Percentiles rank a stretch among this genome's conserved stretches.
Conservation (phyloP, 2,888 invertebrate species). For the Pachycephus smyrnensis region DNA sequence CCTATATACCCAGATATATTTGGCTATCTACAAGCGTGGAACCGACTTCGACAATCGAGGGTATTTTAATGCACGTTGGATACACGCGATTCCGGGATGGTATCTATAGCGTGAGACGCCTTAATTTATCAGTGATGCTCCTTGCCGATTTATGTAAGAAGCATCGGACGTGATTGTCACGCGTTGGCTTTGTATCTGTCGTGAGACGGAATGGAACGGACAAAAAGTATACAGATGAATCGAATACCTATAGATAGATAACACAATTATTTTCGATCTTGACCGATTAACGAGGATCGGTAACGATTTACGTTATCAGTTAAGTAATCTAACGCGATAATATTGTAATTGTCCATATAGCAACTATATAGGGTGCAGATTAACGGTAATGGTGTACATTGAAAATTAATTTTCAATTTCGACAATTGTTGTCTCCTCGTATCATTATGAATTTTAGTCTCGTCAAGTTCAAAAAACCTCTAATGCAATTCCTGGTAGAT, state of each 20-base stretch:
- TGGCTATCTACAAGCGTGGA: not conserved
- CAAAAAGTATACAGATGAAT: not conserved
- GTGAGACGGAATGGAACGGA: not conserved
- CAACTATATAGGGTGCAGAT: no score
- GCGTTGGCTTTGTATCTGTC: not conserved
- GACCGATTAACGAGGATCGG: not conserved
- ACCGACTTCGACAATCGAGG: not conserved
- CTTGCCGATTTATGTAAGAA: not conserved
- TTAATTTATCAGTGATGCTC: not conserved
- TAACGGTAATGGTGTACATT: no score
- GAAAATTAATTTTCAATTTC: no score
- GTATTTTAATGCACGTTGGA: not conserved
- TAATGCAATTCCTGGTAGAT: not conserved
- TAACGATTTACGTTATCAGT: not conserved
- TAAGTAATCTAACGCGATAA: not conserved
- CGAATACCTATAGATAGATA: not conserved
- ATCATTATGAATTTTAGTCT: no score
- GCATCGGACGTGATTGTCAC: not conserved
- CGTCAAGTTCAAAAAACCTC: not conserved
- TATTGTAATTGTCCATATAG: no score
- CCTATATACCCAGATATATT: not conserved
- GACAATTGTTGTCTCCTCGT: no score
- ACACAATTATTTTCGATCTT: not conserved
- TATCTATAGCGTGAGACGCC: not conserved
- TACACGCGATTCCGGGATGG: not conserved